These are phyloP conservation scores for Atrichornis clamosus DNA, from an alignment of 2,113 vertebrate genomes.

Conservation along the genomic window DNA sequence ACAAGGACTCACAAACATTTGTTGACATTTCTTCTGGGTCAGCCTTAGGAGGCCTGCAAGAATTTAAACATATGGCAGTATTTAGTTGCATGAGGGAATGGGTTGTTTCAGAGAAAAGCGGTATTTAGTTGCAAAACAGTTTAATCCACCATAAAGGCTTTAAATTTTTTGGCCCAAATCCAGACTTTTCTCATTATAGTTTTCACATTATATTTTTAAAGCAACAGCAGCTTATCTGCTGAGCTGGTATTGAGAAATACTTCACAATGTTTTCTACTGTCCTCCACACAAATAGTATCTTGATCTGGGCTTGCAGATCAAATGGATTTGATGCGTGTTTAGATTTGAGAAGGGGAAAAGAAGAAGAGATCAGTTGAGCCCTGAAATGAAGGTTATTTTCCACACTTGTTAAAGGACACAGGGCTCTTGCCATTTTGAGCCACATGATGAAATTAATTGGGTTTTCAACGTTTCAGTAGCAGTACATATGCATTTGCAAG, in stretches of 20 bases:
- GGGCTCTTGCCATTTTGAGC: not conserved
- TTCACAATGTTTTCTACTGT: not conserved
- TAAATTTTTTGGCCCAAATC: not conserved
- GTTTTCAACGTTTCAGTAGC: not conserved
- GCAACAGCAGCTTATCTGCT: not conserved
- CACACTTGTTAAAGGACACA: not conserved
- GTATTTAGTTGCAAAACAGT: constrained; percentile 24
- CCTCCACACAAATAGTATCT: not conserved
- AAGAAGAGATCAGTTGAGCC: not conserved
- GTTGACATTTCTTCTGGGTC: constrained; percentile 67
- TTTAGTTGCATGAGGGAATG: constrained; percentile 44
- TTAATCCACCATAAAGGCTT: constrained; percentile 26
- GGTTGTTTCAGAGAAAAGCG: not conserved
- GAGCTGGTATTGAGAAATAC: not conserved
- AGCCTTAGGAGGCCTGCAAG: constrained; percentile 52
- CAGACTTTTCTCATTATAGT: not conserved
- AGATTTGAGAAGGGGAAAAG: not conserved
- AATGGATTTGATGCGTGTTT: not conserved
- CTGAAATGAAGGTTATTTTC: not conserved
- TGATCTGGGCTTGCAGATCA: not conserved
- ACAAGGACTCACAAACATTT: constrained; percentile 62
- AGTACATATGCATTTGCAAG: not conserved
- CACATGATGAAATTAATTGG: not conserved
- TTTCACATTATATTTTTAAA: constrained; percentile 39
- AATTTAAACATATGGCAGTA: constrained; percentile 59